Evolutionary conservation across 2,888 invertebrate species (phyloP), one percentile per base, ranked within the genome.

Genomic region (Ectemnius continuus): DNA sequence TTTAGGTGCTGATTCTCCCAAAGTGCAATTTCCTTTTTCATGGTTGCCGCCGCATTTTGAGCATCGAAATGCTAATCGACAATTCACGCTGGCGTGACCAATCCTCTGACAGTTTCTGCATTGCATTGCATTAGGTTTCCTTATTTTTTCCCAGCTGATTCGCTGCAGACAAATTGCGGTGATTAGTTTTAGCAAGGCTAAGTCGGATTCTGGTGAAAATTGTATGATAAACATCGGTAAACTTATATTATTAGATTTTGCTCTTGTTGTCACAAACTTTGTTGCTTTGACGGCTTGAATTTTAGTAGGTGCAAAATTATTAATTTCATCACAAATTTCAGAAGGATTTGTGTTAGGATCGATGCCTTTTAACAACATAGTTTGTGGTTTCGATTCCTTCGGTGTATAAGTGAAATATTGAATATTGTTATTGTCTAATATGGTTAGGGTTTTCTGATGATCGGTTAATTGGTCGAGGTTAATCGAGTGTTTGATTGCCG

Each of bases 121-220:
- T 58, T 65, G 58, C 1, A 45, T 46, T n/a, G 13, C 36, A 57
- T 57, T 20, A 0, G 14, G 36, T 4, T 4, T 23, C 2, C 20
- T 46, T 16, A 65, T 11, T 36, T 58, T 65, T 1, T 65, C 47
- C 65, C 65, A 65, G n/a, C 1, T 58, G 4, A 65, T 23, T 1
- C 26, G 13, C 3, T 36, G 56, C 28, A 56, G 23, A 18, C 8
- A 13, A 0, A 65, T 1, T 8, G 14, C 18, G 2, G 28, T 36
- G 1, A 65, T 57, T 13, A 18, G 13, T 8, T 45, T 28, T 0
- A 65, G 14, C 4, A 36, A 56, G 13, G 11, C 4, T 2, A 57
- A 16, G 14, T 14, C 6, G 52, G 1, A 11, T 0, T 14, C n/a
- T 16, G 52, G 52, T 1, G 11, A 11, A 5, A 52, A 16, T 52